Conservation (phyloP, 2,113 vertebrate species). For the Gobius niger region DNA sequence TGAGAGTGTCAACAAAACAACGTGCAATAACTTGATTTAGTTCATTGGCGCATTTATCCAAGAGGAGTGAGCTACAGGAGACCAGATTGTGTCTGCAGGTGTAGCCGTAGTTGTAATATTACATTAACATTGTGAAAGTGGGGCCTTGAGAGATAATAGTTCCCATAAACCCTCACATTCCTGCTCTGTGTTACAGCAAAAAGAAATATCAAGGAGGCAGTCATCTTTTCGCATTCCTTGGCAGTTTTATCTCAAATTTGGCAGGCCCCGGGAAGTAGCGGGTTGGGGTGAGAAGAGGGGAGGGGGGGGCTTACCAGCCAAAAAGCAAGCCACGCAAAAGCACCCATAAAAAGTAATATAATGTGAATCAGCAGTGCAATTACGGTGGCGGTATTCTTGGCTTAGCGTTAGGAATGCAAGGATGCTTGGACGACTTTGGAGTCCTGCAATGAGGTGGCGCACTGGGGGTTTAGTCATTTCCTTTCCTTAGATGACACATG, state of each 20-base stretch:
- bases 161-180: slow-evolving; percentile 36
- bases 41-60: background rate
- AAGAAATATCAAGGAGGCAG: slow-evolving; percentile 33
- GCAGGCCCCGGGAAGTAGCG: background rate
- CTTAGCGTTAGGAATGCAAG: slow-evolving; percentile 52
- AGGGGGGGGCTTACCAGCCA: background rate
- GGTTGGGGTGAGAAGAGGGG: background rate
- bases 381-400: slow-evolving; percentile 48
- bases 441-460: slow-evolving; percentile 39
- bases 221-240: slow-evolving; percentile 23
- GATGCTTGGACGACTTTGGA: slow-evolving; percentile 31
- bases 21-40: no score
- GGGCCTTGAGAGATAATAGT: slow-evolving; percentile 38
- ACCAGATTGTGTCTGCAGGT: slow-evolving; percentile 17
- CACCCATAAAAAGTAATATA: slow-evolving; percentile 35
- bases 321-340: slow-evolving; percentile 9
- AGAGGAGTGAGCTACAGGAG: slow-evolving; percentile 26
- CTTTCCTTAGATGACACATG: slow-evolving; percentile 44
- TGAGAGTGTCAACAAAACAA: no score
- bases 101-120: slow-evolving; percentile 40
- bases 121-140: slow-evolving; percentile 24
- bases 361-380: slow-evolving; percentile 65
- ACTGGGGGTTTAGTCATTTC: slow-evolving; percentile 47
- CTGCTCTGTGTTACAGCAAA: slow-evolving; percentile 27
- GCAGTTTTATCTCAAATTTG: slow-evolving; percentile 14